Evolutionary conservation across 2,888 invertebrate species (phyloP).

Genomic region (Aelia acuminata): DNA sequence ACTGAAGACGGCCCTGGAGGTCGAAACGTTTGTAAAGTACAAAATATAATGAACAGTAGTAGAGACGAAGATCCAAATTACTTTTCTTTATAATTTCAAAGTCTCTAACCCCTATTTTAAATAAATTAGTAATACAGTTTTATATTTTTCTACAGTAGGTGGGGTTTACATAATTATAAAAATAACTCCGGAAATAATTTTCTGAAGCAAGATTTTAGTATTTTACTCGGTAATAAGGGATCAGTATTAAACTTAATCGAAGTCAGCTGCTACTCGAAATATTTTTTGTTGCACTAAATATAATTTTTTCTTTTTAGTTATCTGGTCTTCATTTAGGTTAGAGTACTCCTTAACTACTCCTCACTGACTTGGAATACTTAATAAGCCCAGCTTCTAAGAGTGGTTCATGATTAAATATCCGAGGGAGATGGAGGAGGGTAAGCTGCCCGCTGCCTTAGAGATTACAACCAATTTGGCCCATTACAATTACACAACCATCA

Average conservation of each 20-base stretch:
- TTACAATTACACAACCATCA: conserved; percentile 38
- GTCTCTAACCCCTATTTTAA: too few relatives aligned
- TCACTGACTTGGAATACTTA: not conserved
- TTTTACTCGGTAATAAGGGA: not conserved
- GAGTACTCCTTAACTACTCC: not conserved
- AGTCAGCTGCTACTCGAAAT: not conserved
- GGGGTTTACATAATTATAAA: too few relatives aligned
- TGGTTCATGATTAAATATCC: not conserved
- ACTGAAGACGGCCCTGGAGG: too few relatives aligned
- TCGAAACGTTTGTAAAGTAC: too few relatives aligned
- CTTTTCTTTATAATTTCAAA: too few relatives aligned
- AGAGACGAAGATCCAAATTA: too few relatives aligned
- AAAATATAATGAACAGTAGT: too few relatives aligned
- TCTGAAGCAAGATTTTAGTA: too few relatives aligned
- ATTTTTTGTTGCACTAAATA: not conserved
- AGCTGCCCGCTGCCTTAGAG: not conserved
- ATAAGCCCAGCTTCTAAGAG: not conserved
- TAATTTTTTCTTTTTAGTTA: not conserved
- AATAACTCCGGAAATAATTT: too few relatives aligned
- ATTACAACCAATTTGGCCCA: conserved; percentile 25
- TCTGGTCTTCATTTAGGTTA: not conserved
- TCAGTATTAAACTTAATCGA: not conserved
- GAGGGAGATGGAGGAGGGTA: not conserved
- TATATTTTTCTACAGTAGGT: too few relatives aligned
- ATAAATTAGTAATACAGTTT: too few relatives aligned